Conservation (phyloP, 2,888 invertebrate species). For the Lithophane semibrunnea region DNA sequence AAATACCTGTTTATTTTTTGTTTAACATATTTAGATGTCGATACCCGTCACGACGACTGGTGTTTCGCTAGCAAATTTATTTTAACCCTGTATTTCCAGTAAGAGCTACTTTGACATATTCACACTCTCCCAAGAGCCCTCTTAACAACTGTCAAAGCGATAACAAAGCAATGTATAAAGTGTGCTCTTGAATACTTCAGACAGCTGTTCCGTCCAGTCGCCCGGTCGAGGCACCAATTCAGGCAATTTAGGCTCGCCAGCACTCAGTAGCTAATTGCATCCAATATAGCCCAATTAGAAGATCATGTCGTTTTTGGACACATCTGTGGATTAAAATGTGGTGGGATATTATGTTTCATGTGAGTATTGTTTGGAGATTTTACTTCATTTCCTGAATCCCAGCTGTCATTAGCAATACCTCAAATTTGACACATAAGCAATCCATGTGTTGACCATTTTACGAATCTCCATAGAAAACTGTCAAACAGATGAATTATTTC, state of each 20-base stretch:
- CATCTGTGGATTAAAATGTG: slow-evolving; percentile 22
- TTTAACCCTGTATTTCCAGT: neutral
- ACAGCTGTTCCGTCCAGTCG: slow-evolving; percentile 68
- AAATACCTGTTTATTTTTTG: too few relatives aligned
- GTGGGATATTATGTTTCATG: neutral
- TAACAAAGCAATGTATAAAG: slow-evolving; percentile 21
- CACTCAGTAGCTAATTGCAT: slow-evolving; percentile 75
- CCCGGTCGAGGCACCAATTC: slow-evolving; percentile 77
- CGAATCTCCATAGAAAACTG: too few relatives aligned
- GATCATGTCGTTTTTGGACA: slow-evolving; percentile 51
- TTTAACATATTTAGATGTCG: too few relatives aligned
- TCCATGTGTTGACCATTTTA: too few relatives aligned
- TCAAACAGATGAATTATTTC: too few relatives aligned
- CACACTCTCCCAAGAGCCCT: slow-evolving; percentile 5
- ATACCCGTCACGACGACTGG: neutral
- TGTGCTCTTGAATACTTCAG: slow-evolving; percentile 30
- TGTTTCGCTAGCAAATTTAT: neutral
- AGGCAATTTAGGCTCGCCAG: slow-evolving; percentile 78
- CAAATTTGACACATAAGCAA: too few relatives aligned
- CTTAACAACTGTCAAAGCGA: neutral
- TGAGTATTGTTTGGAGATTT: neutral
- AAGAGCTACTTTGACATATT: neutral
- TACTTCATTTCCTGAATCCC: neutral
- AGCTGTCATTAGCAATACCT: too few relatives aligned
- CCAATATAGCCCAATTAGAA: slow-evolving; percentile 80